Evolutionary conservation across 2,888 invertebrate species (phyloP).

Genomic region (Conistra vaccinii): DNA sequence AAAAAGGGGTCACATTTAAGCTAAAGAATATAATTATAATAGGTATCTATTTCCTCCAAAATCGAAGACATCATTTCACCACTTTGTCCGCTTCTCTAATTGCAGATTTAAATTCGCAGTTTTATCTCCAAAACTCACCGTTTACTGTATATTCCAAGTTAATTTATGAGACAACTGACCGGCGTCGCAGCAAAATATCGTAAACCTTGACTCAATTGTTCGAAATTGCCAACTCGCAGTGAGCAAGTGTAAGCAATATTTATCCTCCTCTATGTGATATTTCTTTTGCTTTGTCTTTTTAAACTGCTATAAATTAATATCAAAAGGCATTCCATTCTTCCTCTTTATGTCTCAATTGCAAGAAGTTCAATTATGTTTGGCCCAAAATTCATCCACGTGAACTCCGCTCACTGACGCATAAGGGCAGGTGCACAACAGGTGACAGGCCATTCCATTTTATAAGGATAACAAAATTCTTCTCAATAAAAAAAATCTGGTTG

Average conservation of each 20-base stretch:
- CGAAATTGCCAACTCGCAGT: neutral
- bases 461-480: too few species aligned
- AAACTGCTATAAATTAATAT: neutral
- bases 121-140: neutral
- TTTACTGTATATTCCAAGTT: neutral
- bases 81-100: neutral
- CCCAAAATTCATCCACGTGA: neutral
- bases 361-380: neutral
- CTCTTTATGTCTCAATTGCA: neutral
- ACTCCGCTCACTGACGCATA: neutral
- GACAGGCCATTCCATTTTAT: neutral
- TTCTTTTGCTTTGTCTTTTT: neutral
- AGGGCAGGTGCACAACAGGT: neutral
- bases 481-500: too few species aligned
- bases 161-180: conserved; percentile 1
- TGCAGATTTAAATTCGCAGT: neutral
- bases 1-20: neutral
- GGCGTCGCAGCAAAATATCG: neutral
- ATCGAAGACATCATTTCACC: neutral
- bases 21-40: neutral
- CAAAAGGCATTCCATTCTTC: neutral
- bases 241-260: neutral
- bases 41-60: neutral
- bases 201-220: conserved; percentile 13
- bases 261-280: neutral